A percentile compares a stretch with the other conserved stretches of the same genome.
Evolutionary conservation across 2,797 vertebrate species (phyloP).

Genomic region (Amniataba percoides): DNA sequence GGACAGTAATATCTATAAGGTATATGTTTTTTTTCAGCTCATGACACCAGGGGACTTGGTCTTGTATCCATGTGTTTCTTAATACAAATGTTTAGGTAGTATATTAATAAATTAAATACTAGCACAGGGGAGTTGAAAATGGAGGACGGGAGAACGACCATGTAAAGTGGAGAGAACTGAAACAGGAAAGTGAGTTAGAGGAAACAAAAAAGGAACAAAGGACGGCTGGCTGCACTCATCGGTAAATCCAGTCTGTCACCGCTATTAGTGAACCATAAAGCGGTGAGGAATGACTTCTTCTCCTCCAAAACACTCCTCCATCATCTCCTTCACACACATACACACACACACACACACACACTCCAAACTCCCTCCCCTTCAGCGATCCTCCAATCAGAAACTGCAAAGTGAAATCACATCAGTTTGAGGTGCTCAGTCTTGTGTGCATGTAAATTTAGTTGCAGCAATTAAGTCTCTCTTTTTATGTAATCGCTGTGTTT

Average conservation of each 20-base stretch:
- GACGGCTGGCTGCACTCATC: slow-evolving; percentile 16
- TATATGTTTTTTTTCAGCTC: background rate
- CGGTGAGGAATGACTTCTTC: slow-evolving; percentile 33
- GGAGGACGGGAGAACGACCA: no score
- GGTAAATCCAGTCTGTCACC: slow-evolving; percentile 43
- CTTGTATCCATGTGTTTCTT: slow-evolving; percentile 10
- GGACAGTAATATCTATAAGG: slow-evolving; percentile 26
- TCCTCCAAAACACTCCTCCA: slow-evolving; percentile 28
- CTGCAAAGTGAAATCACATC: background rate
- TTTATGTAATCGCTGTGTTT: slow-evolving; percentile 37
- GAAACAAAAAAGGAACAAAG: slow-evolving; percentile 30
- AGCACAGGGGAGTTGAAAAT: background rate
- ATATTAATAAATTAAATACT: slow-evolving; percentile 22
- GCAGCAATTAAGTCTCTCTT: slow-evolving; percentile 48
- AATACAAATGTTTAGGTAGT: slow-evolving; percentile 11
- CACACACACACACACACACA: background rate
- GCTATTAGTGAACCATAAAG: slow-evolving; percentile 43
- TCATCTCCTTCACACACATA: slow-evolving; percentile 17
- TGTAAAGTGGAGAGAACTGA: background rate
- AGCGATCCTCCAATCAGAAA: slow-evolving; percentile 10
- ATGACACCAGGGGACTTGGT: slow-evolving; percentile 24
- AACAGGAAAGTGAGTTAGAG: background rate
- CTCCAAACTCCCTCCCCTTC: background rate
- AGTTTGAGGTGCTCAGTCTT: slow-evolving; percentile 28
- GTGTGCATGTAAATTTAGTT: slow-evolving; percentile 47